Conservation (phyloP, 2,113 vertebrate genomes). For the Chionis minor region DNA sequence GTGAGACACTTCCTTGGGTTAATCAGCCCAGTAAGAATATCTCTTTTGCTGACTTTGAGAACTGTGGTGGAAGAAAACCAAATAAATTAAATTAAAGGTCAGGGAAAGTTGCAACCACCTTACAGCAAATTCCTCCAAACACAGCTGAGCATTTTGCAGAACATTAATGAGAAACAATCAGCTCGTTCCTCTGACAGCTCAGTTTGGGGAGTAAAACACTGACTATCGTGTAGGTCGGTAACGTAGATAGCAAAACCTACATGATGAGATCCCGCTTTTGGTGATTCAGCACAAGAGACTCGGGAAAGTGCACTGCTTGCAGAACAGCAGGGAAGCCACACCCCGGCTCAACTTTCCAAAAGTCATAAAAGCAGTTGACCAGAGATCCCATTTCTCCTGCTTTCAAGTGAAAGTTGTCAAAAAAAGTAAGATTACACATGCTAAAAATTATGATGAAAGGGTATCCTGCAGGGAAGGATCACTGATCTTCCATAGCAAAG, state of each 20-base stretch:
- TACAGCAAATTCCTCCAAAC: not conserved
- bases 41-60: slow-evolving; percentile 49
- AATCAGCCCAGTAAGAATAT: not conserved
- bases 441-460: not conserved
- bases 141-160: not conserved
- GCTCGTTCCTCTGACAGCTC: not conserved
- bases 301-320: not conserved
- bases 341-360: not conserved
- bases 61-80: not conserved
- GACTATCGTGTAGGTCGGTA: not conserved
- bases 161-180: slow-evolving; percentile 23
- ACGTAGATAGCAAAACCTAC: slow-evolving; percentile 7
- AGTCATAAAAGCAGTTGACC: not conserved
- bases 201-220: not conserved
- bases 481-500: slow-evolving; percentile 1
- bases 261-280: not conserved
- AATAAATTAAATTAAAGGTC: slow-evolving; percentile 53
- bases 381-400: not conserved
- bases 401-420: not conserved
- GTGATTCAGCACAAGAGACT: not conserved
- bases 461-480: not conserved
- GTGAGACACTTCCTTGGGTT: not conserved
- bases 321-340: not conserved
- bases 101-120: not conserved
- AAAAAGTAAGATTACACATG: not conserved